Evolutionary conservation across 2,888 invertebrate species (phyloP).

Genomic region (Zygaena filipendulae): DNA sequence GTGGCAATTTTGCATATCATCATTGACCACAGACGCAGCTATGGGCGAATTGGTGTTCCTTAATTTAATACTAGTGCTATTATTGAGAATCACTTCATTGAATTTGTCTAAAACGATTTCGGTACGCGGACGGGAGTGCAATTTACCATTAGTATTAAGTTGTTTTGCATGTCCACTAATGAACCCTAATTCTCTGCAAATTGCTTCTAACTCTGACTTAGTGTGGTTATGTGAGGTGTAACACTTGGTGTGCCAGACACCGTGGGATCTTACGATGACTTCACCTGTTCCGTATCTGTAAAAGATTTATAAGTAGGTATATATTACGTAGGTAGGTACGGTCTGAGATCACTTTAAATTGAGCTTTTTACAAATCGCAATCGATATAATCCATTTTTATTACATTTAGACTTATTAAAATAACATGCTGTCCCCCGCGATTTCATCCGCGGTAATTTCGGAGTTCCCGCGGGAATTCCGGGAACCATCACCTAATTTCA

Average conservation of each 20-base stretch:
- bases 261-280: conserved; percentile 72
- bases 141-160: conserved; percentile 27
- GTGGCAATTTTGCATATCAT: conserved; percentile 35
- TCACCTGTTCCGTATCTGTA: conserved; percentile 71
- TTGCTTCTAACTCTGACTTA: conserved; percentile 61
- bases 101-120: conserved; percentile 39
- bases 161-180: conserved; percentile 61
- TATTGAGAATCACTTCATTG: conserved; percentile 42
- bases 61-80: conserved; percentile 41
- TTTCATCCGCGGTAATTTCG: no score
- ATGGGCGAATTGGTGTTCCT: conserved; percentile 43
- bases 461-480: no score
- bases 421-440: no score
- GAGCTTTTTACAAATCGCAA: no score
- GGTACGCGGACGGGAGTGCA: conserved; percentile 30
- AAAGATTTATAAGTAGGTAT: conserved; percentile 4
- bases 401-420: no score
- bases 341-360: no score
- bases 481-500: no score
- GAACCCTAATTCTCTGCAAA: conserved; percentile 73
- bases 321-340: no score
- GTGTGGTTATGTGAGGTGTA: conserved; percentile 64
- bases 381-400: no score
- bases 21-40: conserved; percentile 34
- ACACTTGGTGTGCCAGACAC: conserved; percentile 80